Base-by-base conservation (phyloP, 1,140 invertebrate genomes). In the Bombus confusus region DNA sequence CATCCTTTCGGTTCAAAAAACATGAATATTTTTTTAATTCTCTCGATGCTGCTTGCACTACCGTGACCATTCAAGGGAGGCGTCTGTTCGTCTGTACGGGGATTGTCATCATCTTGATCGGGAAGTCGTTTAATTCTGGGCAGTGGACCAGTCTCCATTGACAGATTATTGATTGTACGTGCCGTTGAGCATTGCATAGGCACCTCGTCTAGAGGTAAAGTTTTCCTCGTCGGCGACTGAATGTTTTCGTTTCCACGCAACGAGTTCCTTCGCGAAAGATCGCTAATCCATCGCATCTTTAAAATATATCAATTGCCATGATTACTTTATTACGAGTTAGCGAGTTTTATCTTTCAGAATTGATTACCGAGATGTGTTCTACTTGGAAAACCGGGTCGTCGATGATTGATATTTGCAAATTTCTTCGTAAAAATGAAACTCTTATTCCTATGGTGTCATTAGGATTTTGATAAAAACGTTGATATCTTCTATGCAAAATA, bases 1-100 rank as follows among this genome's bases (percentile, higher is more conserved):
- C 97, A 99, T 71, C 97, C 97, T 84, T 96, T 97, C 34, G 97
- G 97, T 91, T 97, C 97, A 86, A 97, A 96, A 89, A 97, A 97
- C 93, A 96, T 96, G 90, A 97, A 97, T 81, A 97, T 95, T 86
- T 97, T 96, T 90, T 96, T 96, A 80, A 96, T 95, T 80, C 94
- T 93, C 80, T 94, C 93, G 66, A 94, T 92, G 87, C 93, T 94
- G 79, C 93, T 93, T 52, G 92, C 90, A 81, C 93, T 94, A 18
- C 91, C 92, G 37, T 94, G 93, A 28, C 92, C 93, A 75, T 93
- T 94, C 87, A 93, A 94, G 39, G 92, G 91, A 37, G 93, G 93
- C 76, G 93, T 92, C 86, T 94, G 92, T 85, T 93, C 92, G 81
- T 91, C 91, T 34, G 86, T 71, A 37, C 74, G 81, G 34, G 80